Conservation (phyloP, 2,797 vertebrate genomes). For the Scleropages formosus region DNA sequence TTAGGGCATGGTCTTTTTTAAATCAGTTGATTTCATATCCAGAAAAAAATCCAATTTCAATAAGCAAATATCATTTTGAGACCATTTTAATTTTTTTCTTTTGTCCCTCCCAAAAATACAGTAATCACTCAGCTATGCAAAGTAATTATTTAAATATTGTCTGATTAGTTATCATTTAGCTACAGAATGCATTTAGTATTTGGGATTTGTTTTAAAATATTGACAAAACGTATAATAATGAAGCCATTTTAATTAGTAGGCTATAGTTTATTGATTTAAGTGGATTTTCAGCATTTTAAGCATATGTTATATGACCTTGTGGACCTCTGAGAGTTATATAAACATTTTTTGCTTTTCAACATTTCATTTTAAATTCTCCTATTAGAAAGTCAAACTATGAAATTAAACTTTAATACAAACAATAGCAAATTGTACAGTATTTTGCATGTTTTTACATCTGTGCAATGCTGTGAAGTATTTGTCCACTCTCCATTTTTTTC, state of each 20-base stretch:
- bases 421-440: too few relatives aligned
- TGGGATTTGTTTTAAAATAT: not conserved
- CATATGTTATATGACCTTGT: not conserved
- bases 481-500: too few relatives aligned
- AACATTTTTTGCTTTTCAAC: too few relatives aligned
- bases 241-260: constrained; percentile 4
- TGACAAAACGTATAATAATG: not conserved
- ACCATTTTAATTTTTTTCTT: constrained; percentile 14
- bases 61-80: not conserved
- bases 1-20: constrained; percentile 3
- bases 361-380: too few relatives aligned
- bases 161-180: not conserved
- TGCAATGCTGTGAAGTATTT: too few relatives aligned
- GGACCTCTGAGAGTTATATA: too few relatives aligned
- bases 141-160: constrained; percentile 16
- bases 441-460: too few relatives aligned
- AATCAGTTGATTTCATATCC: not conserved
- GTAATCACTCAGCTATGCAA: not conserved
- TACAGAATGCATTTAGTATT: not conserved
- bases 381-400: too few relatives aligned
- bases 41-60: constrained; percentile 1
- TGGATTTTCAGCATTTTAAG: not conserved
- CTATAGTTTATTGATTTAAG: not conserved
- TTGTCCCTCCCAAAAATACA: constrained; percentile 14
- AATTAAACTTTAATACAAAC: too few relatives aligned